A percentile compares a stretch with the other conserved stretches of the same genome.
Evolutionary conservation across 2,888 invertebrate species (phyloP).

Genomic region (Drepanosiphum platanoidis): DNA sequence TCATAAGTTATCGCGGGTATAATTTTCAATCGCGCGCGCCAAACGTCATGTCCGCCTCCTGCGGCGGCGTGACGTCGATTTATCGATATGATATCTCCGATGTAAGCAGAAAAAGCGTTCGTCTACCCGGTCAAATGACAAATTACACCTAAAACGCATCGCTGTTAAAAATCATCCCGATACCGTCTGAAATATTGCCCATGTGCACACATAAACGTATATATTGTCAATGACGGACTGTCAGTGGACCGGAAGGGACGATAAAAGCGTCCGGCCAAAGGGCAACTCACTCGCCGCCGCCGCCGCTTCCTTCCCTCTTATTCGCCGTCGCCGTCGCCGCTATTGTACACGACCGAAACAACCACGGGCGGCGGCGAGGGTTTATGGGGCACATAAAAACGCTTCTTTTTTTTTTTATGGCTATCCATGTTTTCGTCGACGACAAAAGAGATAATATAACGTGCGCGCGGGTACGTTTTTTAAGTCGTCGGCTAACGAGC

Average conservation of each 20-base stretch:
- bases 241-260: conserved; percentile 55
- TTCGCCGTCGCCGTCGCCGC: background rate
- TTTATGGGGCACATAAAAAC: conserved; percentile 49
- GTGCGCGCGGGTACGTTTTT: conserved; percentile 42
- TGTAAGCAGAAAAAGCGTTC: conserved; percentile 1
- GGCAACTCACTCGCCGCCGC: conserved; percentile 16
- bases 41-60: background rate
- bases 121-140: conserved; percentile 19
- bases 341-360: background rate
- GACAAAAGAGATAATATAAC: conserved; percentile 42
- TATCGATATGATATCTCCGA: conserved; percentile 27
- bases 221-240: conserved; percentile 46
- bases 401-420: conserved; percentile 27
- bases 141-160: conserved; percentile 38
- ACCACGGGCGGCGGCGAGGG: background rate
- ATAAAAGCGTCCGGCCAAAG: conserved; percentile 57
- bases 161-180: conserved; percentile 42
- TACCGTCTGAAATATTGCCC: conserved; percentile 29
- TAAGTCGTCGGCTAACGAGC: conserved; percentile 53
- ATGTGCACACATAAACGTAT: background rate
- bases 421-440: conserved; percentile 45
- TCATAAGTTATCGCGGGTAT: background rate
- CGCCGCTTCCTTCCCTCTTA: background rate
- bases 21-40: conserved; percentile 10
- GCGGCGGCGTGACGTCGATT: background rate